Conservation (phyloP, 2,888 invertebrate species). For the Lepidocyrtinus sp. region DNA sequence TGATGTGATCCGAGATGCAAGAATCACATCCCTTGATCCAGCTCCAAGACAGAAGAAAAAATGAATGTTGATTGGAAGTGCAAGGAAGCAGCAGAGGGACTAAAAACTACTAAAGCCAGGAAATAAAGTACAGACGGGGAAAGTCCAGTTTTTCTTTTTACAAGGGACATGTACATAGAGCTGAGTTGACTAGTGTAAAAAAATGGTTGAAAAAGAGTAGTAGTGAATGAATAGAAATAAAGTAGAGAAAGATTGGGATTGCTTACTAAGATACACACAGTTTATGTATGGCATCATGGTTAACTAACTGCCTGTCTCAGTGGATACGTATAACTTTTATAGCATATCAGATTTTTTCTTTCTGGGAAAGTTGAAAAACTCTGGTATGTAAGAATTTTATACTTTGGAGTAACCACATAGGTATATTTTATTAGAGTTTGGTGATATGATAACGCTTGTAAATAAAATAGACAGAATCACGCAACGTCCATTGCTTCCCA, state of each 20-base stretch:
- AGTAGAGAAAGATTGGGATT: constrained; percentile 30
- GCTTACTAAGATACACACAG: constrained; percentile 6
- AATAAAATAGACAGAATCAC: background rate
- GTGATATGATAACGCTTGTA: constrained; percentile 9
- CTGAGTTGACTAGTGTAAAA: constrained; percentile 27
- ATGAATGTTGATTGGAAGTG: constrained; percentile 62
- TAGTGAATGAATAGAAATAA: constrained; percentile 21
- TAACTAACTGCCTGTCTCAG: constrained; percentile 55
- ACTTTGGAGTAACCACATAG: constrained; percentile 3
- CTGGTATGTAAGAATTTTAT: too few relatives aligned
- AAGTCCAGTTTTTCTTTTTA: background rate
- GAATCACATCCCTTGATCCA: constrained; percentile 60
- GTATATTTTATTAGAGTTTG: background rate
- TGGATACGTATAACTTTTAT: constrained; percentile 52
- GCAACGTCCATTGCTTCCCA: constrained; percentile 15
- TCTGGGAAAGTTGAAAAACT: background rate
- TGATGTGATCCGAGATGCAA: constrained; percentile 60
- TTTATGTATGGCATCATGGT: constrained; percentile 16
- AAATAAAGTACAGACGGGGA: constrained; percentile 46
- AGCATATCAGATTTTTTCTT: constrained; percentile 52
- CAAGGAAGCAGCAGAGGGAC: constrained; percentile 60
- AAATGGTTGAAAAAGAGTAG: constrained; percentile 25
- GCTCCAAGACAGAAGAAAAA: constrained; percentile 59
- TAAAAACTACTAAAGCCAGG: constrained; percentile 50
- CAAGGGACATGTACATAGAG: constrained; percentile 13